Evolutionary conservation across 1,140 invertebrate species (phyloP).

Genomic region (Sipha flava): DNA sequence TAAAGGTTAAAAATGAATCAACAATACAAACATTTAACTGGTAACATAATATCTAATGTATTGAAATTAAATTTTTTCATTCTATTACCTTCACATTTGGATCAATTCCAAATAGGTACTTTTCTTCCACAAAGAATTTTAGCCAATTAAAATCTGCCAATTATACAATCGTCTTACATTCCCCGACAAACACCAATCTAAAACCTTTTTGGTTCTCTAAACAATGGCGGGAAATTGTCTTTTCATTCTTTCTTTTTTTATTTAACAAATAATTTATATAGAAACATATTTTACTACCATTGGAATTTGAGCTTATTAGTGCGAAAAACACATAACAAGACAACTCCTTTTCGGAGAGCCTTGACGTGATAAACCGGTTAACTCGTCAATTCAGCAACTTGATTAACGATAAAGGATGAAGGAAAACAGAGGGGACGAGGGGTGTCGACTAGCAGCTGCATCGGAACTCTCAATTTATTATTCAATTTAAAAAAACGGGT

Average conservation of each 20-base stretch:
- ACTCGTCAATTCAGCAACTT: conserved; percentile 23
- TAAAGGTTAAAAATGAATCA: background rate
- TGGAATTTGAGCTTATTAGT: conserved; percentile 29
- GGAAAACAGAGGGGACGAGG: background rate
- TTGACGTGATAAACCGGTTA: conserved; percentile 24
- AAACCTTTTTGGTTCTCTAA: conserved; percentile 9
- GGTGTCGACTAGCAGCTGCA: conserved; percentile 12
- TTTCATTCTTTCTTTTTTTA: background rate
- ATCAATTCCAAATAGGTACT: conserved; percentile 1
- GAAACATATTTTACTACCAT: background rate
- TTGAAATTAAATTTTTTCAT: background rate
- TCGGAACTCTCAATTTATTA: conserved; percentile 26
- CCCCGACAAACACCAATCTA: conserved; percentile 15
- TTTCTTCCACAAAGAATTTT: background rate
- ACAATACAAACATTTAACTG: background rate
- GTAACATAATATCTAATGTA: background rate
- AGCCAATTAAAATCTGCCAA: conserved; percentile 21
- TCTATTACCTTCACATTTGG: background rate
- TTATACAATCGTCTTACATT: conserved; percentile 17
- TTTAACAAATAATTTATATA: background rate
- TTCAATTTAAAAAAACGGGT: conserved; percentile 32
- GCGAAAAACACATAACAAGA: conserved; percentile 12
- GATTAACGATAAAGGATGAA: conserved; percentile 1
- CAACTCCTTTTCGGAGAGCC: background rate
- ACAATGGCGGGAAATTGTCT: background rate